Evolutionary conservation across 2,888 invertebrate genomes (phyloP).

Genomic region (Cyclophora punctaria): DNA sequence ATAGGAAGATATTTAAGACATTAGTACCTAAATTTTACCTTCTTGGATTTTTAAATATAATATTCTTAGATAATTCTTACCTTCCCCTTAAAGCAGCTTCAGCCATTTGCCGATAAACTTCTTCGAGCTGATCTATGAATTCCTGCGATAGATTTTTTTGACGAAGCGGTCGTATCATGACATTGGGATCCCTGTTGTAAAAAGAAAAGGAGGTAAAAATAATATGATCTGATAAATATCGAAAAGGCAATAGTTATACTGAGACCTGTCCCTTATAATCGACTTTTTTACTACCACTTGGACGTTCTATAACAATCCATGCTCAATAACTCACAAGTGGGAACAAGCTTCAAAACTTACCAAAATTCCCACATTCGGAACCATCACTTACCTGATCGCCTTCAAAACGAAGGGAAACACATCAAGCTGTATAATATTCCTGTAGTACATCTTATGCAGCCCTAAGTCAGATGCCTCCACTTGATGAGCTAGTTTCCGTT

Average conservation of each 20-base stretch:
- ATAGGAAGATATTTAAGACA: constrained; percentile 7
- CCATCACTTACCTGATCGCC: constrained; percentile 68
- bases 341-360: neutral
- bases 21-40: neutral
- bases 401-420: constrained; percentile 77
- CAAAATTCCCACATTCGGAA: neutral
- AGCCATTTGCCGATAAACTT: constrained; percentile 75
- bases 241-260: no score
- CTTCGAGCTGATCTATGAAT: constrained; percentile 71
- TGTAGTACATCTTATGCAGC: constrained; percentile 76
- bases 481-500: constrained; percentile 79
- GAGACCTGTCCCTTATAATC: no score
- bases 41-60: no score
- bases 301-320: no score
- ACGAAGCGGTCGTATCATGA: constrained; percentile 75
- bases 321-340: no score
- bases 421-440: constrained; percentile 80
- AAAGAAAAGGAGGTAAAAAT: neutral
- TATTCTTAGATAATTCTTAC: no score
- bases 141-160: constrained; percentile 76
- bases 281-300: no score
- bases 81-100: constrained; percentile 73
- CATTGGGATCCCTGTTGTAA: constrained; percentile 45
- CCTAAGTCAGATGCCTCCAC: constrained; percentile 80
- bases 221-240: no score